Percentiles rank a stretch among this genome's conserved stretches.
Evolutionary conservation across 1,140 invertebrate genomes (phyloP).

Genomic region (Drosophila seguyi): DNA sequence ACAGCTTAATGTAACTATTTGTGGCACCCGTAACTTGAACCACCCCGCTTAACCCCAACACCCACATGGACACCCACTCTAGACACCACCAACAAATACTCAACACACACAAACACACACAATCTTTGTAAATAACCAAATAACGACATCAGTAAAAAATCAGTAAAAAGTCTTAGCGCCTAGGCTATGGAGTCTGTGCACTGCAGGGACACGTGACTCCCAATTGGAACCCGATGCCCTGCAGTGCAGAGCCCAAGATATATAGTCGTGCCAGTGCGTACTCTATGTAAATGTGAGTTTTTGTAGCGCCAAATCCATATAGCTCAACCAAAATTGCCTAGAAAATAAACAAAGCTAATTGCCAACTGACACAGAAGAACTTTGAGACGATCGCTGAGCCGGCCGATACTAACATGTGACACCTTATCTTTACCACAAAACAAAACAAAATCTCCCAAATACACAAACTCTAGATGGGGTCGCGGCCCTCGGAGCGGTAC

Average conservation of each 20-base stretch:
- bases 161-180: conserved; percentile 73
- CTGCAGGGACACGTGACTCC: conserved; percentile 29
- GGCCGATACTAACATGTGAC: conserved; percentile 54
- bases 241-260: conserved; percentile 28
- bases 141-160: conserved; percentile 77
- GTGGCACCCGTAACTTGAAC: conserved; percentile 49
- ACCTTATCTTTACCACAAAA: conserved; percentile 48
- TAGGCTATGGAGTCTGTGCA: conserved; percentile 53
- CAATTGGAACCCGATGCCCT: conserved; percentile 1
- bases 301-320: conserved; percentile 60
- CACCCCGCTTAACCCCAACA: conserved; percentile 58
- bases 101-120: conserved; percentile 28
- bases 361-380: conserved; percentile 36
- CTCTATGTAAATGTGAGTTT: conserved; percentile 62
- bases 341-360: conserved; percentile 47
- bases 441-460: conserved; percentile 15
- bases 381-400: conserved; percentile 9
- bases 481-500: conserved; percentile 85
- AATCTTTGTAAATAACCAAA: conserved; percentile 62
- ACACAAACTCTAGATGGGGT: conserved; percentile 77
- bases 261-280: conserved; percentile 47
- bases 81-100: conserved; percentile 5
- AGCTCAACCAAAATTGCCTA: conserved; percentile 59
- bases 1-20: conserved; percentile 52
- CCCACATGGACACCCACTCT: conserved; percentile 10